Conservation (phyloP, 1,140 invertebrate species). For the Drosophila erecta region DNA sequence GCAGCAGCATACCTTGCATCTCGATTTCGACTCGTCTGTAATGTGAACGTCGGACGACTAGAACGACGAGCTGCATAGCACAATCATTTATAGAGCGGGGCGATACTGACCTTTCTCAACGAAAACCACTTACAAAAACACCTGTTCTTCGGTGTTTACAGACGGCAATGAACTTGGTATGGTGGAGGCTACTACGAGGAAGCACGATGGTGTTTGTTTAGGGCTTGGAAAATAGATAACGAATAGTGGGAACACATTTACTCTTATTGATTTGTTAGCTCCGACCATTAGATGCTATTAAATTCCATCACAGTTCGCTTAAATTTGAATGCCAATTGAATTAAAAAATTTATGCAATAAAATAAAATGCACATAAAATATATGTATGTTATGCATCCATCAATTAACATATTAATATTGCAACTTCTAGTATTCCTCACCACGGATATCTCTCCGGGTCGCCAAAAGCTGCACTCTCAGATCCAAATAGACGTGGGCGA, state of each 20-base stretch:
- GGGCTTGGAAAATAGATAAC: neutral
- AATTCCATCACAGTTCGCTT: no score
- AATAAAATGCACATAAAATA: no score
- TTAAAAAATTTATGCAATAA: no score
- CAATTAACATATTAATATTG: neutral
- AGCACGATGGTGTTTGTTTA: slow-evolving; percentile 6
- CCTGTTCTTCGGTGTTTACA: slow-evolving; percentile 58
- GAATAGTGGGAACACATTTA: slow-evolving; percentile 1
- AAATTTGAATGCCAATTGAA: no score
- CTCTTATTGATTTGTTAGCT: neutral
- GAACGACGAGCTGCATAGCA: neutral
- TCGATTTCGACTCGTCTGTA: slow-evolving; percentile 15
- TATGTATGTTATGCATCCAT: no score
- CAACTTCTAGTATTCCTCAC: slow-evolving; percentile 77
- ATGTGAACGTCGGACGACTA: slow-evolving; percentile 31
- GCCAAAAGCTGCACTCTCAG: slow-evolving; percentile 76
- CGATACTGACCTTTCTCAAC: slow-evolving; percentile 64
- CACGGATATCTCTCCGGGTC: slow-evolving; percentile 66
- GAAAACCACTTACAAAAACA: slow-evolving; percentile 50
- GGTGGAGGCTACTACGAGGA: slow-evolving; percentile 7
- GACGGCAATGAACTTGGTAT: slow-evolving; percentile 65
- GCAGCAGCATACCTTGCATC: slow-evolving; percentile 40
- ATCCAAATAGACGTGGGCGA: slow-evolving; percentile 83
- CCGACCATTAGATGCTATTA: neutral
- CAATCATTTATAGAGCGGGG: slow-evolving; percentile 55